phyloP scores from a whole-genome alignment of 2,113 vertebrate genomes.

The Cyprinodon tularosa region DNA sequence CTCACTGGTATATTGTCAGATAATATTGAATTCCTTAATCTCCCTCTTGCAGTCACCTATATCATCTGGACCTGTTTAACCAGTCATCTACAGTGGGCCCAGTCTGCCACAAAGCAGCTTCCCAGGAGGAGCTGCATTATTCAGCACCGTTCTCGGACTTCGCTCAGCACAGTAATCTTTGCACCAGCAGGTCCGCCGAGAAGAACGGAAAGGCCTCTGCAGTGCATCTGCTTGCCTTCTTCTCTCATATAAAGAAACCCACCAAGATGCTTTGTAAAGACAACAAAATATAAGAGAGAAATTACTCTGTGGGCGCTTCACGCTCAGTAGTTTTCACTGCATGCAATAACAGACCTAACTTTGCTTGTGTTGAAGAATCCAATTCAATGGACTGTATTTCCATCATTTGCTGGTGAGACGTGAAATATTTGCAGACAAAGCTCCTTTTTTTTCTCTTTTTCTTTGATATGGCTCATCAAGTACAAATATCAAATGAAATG shows the following conservation, averaged over 20 bases:
- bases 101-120: constrained; percentile 8
- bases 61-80: constrained; percentile 18
- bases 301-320: not conserved
- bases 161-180: constrained; percentile 26
- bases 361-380: not conserved
- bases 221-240: not conserved
- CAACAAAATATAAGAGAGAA: not conserved
- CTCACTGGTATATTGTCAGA: constrained; percentile 11
- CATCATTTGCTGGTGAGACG: constrained; percentile 10
- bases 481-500: constrained; percentile 51
- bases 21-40: constrained; percentile 23
- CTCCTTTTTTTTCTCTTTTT: not conserved
- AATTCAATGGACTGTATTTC: constrained; percentile 3
- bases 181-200: not conserved
- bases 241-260: not conserved
- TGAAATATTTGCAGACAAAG: constrained; percentile 21
- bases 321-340: not conserved
- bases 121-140: constrained; percentile 16
- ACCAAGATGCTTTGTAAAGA: not conserved
- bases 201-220: not conserved
- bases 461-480: constrained; percentile 36
- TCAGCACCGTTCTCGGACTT: constrained; percentile 27
- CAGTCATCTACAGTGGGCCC: constrained; percentile 19
- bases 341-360: not conserved
- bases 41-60: constrained; percentile 10